A percentile compares a stretch with the other conserved stretches of the same genome.
Conservation (phyloP, 2,113 vertebrate genomes). For the Steatornis caripensis region DNA sequence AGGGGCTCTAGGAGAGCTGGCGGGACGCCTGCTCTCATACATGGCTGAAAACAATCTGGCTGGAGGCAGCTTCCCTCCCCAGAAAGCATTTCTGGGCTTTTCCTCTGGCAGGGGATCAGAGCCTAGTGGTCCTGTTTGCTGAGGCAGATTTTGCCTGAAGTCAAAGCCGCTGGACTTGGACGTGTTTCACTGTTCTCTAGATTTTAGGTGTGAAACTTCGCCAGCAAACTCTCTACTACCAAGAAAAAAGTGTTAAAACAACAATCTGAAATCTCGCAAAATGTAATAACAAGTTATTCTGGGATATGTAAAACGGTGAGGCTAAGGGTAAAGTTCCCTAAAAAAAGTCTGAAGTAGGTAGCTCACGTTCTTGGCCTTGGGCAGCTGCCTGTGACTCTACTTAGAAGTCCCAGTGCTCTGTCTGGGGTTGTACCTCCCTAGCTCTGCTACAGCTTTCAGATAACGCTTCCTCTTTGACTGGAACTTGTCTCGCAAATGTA, state of each 20-base stretch:
- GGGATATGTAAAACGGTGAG: neutral
- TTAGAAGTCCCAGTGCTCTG: neutral
- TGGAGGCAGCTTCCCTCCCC: neutral
- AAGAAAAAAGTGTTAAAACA: neutral
- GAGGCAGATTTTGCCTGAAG: neutral
- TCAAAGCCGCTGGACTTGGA: neutral
- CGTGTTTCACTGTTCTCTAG: neutral
- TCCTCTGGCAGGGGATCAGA: neutral
- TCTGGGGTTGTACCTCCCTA: neutral
- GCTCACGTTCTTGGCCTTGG: neutral
- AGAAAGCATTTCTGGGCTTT: neutral
- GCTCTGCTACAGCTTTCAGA: constrained; percentile 26
- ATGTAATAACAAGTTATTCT: neutral
- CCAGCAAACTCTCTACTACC: neutral
- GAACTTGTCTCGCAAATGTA: neutral
- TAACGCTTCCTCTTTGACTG: constrained; percentile 8
- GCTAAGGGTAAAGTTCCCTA: neutral
- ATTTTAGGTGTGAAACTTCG: constrained; percentile 4
- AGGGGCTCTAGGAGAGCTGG: neutral
- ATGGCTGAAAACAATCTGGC: neutral
- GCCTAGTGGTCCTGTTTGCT: neutral
- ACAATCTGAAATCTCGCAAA: neutral
- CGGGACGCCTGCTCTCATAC: neutral
- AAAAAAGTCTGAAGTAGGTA: neutral
- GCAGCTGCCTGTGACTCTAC: neutral